Evolutionary conservation across 2,797 vertebrate genomes (phyloP).

Genomic region (Nothura maculosa): DNA sequence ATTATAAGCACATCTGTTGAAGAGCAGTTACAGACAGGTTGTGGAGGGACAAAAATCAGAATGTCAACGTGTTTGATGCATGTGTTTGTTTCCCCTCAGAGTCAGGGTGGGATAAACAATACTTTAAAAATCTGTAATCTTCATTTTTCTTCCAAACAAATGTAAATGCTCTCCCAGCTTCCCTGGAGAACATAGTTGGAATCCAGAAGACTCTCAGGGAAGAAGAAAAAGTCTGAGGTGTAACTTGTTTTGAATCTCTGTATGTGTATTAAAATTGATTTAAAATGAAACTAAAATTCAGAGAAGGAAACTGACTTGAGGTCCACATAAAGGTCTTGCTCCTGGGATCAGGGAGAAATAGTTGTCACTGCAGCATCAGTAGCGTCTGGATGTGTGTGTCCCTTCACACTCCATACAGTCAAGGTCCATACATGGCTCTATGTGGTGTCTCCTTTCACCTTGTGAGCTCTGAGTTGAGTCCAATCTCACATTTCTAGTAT

Average conservation of each 20-base stretch:
- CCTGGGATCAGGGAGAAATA: not conserved
- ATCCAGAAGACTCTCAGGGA: not conserved
- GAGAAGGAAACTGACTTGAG: not conserved
- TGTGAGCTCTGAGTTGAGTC: not conserved
- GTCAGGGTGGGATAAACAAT: slow-evolving; percentile 30
- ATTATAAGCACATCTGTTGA: slow-evolving; percentile 58
- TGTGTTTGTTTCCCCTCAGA: slow-evolving; percentile 42
- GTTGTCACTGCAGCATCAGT: not conserved
- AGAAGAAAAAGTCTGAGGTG: not conserved
- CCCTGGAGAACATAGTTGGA: not conserved
- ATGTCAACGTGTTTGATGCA: not conserved
- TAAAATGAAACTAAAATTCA: not conserved
- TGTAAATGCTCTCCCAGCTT: not conserved
- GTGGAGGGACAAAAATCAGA: not conserved
- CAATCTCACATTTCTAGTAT: not conserved
- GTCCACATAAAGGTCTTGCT: not conserved
- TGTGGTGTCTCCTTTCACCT: not conserved
- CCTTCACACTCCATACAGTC: not conserved
- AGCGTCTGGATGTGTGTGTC: not conserved
- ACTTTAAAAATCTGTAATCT: slow-evolving; percentile 42
- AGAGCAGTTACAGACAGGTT: not conserved
- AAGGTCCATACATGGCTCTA: accelerated
- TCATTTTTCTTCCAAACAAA: slow-evolving; percentile 49
- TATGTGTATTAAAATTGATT: not conserved
- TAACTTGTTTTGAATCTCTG: not conserved